phyloP scores from a whole-genome alignment of 2,113 vertebrate genomes.

The Gopherus flavomarginatus region DNA sequence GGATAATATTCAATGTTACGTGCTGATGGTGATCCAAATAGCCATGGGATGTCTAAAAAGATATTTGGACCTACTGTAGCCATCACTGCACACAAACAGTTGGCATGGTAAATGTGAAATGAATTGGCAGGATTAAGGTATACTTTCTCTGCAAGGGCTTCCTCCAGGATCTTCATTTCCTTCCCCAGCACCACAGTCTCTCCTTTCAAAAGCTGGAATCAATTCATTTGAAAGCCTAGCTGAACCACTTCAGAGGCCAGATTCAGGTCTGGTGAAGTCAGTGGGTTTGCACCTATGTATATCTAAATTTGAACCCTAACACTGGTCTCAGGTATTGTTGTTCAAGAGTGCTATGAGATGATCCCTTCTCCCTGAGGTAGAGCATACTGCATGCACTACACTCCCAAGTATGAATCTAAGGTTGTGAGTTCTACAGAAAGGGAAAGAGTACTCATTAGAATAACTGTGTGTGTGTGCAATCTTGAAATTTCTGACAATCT shows the following conservation, averaged over 20 bases:
- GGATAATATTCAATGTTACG: neutral
- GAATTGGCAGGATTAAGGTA: neutral
- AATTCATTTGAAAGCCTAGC: neutral
- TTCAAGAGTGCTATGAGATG: neutral
- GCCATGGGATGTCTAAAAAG: rapidly evolving
- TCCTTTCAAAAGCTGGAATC: neutral
- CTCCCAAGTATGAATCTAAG: neutral
- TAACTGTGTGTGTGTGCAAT: neutral
- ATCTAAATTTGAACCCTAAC: neutral
- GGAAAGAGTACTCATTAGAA: neutral
- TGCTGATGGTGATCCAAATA: neutral
- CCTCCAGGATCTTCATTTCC: neutral
- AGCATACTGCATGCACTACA: neutral
- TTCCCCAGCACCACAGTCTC: neutral
- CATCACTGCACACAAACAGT: neutral
- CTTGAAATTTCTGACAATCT: neutral
- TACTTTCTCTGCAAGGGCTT: neutral
- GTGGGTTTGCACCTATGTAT: neutral
- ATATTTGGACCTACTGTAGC: neutral
- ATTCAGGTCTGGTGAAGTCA: neutral
- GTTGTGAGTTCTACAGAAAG: neutral
- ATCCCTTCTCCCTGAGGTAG: neutral
- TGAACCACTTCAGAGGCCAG: neutral
- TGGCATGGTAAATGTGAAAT: neutral
- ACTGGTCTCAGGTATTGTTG: neutral